A percentile compares a stretch with the other conserved stretches of the same genome.
Conservation (phyloP, 2,113 vertebrate species). For the Aspiorhynchus laticeps region DNA sequence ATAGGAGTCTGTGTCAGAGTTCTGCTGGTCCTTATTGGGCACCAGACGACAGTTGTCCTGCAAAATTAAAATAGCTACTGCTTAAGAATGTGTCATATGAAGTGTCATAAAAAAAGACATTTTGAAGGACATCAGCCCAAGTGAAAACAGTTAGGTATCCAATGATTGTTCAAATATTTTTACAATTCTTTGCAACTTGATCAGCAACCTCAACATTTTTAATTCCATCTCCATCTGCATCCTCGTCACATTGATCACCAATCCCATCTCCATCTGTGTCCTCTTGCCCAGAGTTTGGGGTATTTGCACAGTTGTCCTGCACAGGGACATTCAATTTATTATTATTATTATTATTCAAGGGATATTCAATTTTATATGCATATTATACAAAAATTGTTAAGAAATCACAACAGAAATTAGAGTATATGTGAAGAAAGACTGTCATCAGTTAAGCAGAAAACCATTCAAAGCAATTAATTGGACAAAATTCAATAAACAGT, state of each 20-base stretch:
- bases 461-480: neutral
- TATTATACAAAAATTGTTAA: neutral
- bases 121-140: neutral
- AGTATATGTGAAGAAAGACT: neutral
- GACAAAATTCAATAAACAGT: neutral
- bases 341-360: neutral
- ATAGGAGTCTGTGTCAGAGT: constrained; percentile 92
- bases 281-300: constrained; percentile 88
- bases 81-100: neutral
- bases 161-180: neutral
- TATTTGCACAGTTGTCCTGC: constrained; percentile 84
- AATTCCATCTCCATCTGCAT: constrained; percentile 84
- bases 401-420: neutral
- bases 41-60: constrained; percentile 93
- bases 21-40: constrained; percentile 95
- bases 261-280: constrained; percentile 83
- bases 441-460: neutral
- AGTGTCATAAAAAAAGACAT: neutral
- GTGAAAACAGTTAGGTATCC: neutral
- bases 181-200: neutral
- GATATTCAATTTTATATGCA: neutral
- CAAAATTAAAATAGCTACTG: neutral
- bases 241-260: constrained; percentile 85
- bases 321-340: neutral
- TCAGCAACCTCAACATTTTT: constrained; percentile 83